Evolutionary conservation across 2,797 vertebrate species (phyloP).

Genomic region (Chelonia mydas): DNA sequence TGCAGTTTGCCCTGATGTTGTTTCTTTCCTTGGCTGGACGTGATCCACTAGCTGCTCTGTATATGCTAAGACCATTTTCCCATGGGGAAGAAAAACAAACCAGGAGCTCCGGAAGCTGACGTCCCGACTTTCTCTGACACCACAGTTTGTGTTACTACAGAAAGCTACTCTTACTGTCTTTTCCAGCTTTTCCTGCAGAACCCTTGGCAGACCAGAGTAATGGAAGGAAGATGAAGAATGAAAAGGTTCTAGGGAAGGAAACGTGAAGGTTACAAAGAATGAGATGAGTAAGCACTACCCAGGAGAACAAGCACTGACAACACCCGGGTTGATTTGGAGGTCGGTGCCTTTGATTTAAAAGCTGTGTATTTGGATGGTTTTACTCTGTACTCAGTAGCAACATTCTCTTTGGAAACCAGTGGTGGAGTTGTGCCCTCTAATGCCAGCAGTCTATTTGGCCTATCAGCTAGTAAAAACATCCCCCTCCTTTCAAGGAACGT

Average conservation of each 20-base stretch:
- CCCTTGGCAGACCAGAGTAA: neutral
- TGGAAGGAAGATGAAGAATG: neutral
- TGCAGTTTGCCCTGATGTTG: neutral
- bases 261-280: neutral
- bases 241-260: neutral
- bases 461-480: constrained; percentile 25
- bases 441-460: neutral
- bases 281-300: neutral
- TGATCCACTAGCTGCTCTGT: neutral
- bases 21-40: neutral
- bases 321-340: neutral
- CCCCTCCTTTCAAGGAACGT: constrained; percentile 21
- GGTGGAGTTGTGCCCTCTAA: neutral
- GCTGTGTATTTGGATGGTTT: neutral
- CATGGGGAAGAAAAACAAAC: constrained; percentile 26
- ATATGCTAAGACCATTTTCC: neutral
- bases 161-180: neutral
- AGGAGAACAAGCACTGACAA: neutral
- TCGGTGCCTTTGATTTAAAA: constrained; percentile 33
- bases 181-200: neutral
- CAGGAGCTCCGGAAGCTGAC: neutral
- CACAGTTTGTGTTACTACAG: constrained; percentile 2
- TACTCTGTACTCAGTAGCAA: neutral
- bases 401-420: constrained; percentile 23
- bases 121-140: constrained; percentile 48